Base-by-base conservation (phyloP, 2,888 invertebrate species). In the Carterocephalus palaemon region DNA sequence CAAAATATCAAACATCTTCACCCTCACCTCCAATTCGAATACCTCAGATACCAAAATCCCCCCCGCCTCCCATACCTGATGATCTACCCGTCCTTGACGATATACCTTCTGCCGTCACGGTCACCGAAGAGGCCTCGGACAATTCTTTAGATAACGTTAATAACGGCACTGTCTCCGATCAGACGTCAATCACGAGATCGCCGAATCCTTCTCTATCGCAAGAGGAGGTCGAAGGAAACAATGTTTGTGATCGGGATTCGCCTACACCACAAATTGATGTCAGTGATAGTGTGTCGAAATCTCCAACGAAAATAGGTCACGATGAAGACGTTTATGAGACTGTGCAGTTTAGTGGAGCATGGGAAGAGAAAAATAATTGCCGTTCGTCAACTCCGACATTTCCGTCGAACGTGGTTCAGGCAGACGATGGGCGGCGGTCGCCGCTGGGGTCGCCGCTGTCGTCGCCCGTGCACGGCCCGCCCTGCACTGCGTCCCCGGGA, bases 361-460 rank as follows among this genome's bases (percentile, higher is more conserved):
- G 79, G 80, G 78, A 79, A 47, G 78, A 78, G 34, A 80, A 77
- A 64, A 62, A 55, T 39, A 76, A 74, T 52, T 72, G 82, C 12
- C 75, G 79, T 23, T 82, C 86, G 32, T 83, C 83, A 15, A 83
- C 85, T 26, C 83, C 84, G 1, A 82, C 82, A 52, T 74, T 75
- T 15, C 70, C 75, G 41, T 63, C 64, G 23, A 64, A 63, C 49
- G 66, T 62, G 28, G 64, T 60, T 12, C 74, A 70, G 43, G 56
- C 60, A 50, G 78, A 70, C 43, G 75, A 69, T 22, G 59, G 57
- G 9, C 52, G 67, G 20, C 68, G 62, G 31, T 78, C 84, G n/a
- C 79, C 78, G 28, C 66, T 81, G 16, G 65, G 69, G 37, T 77
- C 85, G 12, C 83, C 83, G 16, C 59, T 72, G 47, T 75, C 74